Evolutionary conservation across 2,888 invertebrate genomes (phyloP).

Genomic region (Hermaeophaga mercurialis): DNA sequence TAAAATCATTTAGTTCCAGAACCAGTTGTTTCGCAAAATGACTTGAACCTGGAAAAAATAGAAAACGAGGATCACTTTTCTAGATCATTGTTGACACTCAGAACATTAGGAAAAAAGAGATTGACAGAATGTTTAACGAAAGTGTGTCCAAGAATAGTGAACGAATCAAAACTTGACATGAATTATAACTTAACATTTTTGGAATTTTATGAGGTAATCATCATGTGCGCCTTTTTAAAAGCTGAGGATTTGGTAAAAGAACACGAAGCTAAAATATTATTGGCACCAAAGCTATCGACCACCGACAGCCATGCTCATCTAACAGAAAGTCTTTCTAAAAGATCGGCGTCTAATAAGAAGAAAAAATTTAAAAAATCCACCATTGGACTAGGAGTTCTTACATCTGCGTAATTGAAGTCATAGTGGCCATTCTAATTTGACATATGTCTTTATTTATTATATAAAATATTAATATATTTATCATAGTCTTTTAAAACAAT

Average conservation of each 20-base stretch:
- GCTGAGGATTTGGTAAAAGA: conserved; percentile 27
- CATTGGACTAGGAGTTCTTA: too few relatives aligned
- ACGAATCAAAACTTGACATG: conserved; percentile 57
- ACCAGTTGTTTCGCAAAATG: background rate
- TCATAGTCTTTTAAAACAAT: too few relatives aligned
- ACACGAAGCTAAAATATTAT: background rate
- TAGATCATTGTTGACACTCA: conserved; percentile 45
- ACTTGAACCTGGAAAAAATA: background rate
- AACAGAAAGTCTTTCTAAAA: background rate
- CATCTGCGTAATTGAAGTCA: too few relatives aligned
- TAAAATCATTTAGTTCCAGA: background rate
- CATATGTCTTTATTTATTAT: too few relatives aligned
- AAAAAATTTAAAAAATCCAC: background rate
- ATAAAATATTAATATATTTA: too few relatives aligned
- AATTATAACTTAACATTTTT: conserved; percentile 63
- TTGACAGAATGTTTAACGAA: conserved; percentile 48
- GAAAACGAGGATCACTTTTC: conserved; percentile 8
- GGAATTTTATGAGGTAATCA: conserved; percentile 66
- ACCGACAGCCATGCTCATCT: background rate
- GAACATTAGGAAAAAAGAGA: conserved; percentile 47
- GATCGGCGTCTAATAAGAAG: background rate
- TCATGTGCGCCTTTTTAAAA: conserved; percentile 53
- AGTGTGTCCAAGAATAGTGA: conserved; percentile 59
- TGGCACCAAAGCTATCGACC: background rate
- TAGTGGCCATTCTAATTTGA: too few relatives aligned